Percentiles rank a stretch among this genome's conserved stretches.
phyloP scores from a whole-genome alignment of 2,888 invertebrate species.

The Saturnia japonica region DNA sequence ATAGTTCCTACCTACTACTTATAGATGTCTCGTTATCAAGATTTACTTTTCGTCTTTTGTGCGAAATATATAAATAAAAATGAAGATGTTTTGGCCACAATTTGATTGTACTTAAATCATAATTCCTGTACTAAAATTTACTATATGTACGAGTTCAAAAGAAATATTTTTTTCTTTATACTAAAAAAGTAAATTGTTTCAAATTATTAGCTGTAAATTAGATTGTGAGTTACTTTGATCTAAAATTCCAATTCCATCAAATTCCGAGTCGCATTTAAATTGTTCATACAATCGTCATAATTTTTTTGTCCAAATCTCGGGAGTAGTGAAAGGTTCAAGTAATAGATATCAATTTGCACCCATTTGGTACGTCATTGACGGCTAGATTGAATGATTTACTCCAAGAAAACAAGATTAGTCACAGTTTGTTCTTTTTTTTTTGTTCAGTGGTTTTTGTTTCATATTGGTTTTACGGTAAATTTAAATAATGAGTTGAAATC shows the following conservation, averaged over 20 bases:
- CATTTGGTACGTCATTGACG: slow-evolving; percentile 54
- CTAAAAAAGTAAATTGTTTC: background rate
- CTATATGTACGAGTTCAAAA: background rate
- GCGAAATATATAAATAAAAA: background rate
- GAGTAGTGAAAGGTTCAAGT: slow-evolving; percentile 58
- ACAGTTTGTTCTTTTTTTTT: slow-evolving; percentile 38
- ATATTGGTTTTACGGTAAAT: slow-evolving; percentile 46
- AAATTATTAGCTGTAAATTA: background rate
- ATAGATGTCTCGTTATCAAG: background rate
- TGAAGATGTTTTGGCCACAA: background rate
- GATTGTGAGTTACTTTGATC: background rate
- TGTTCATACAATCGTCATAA: background rate
- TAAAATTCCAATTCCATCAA: background rate
- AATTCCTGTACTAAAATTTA: background rate
- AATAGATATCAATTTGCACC: slow-evolving; percentile 59
- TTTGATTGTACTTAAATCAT: background rate
- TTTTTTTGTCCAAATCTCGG: slow-evolving; percentile 21
- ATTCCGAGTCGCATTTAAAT: background rate
- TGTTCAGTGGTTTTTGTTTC: slow-evolving; percentile 33
- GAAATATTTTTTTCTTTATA: background rate
- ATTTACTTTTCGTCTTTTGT: background rate
- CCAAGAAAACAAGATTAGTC: slow-evolving; percentile 51
- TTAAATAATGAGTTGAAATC: slow-evolving; percentile 25
- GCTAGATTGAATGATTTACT: slow-evolving; percentile 52
- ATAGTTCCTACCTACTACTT: too few relatives aligned